Base-by-base conservation (phyloP, 2,888 invertebrate species). In the Oscheius sp. region DNA sequence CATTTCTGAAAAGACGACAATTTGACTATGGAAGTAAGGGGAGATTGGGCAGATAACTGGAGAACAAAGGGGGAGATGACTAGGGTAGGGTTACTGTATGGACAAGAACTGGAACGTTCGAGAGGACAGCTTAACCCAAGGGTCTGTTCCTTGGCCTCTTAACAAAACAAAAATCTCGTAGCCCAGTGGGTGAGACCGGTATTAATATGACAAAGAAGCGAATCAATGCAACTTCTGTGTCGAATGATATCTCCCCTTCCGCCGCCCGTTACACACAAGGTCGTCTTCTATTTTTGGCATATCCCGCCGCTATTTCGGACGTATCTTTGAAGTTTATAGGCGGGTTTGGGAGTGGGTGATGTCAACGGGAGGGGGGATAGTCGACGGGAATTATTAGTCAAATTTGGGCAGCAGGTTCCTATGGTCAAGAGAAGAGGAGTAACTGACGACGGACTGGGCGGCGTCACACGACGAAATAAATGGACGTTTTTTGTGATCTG, bases 271-370 rank as follows among this genome's bases (percentile, higher is more conserved):
- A n/a, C 49, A 16, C 49, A 49, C 55, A 55, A 55, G 55, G 55
- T 55, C 55, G 25, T 55, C 55, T 55, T 55, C 55, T 55, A 55
- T 55, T 55, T 55, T 55, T 55, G 55, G 55, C 13, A 55, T 3
- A 21, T 25, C 21, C 25, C 55, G 18, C 55, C 23, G 25, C 21
- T 25, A 13, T 55, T 55, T 55, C 25, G 55, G 55, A 35, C 35
- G 35, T 35, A 35, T 35, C 35, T 35, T 35, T 35, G 35, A 35
- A 35, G 35, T 35, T 35, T 35, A 35, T 35, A 35, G 35, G 9
- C 35, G 35, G 35, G 35, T 35, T 35, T 35, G 35, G 35, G 35
- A 9, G 9, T 35, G 35, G 35, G 9, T 35, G 35, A 35, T 35
- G 35, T 35, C 35, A 35, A 35, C 35, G 35, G 3, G 35, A 9